These are phyloP conservation scores for Drosophila azteca DNA, from an alignment of 1,140 invertebrate genomes.

Conservation along the genomic window DNA sequence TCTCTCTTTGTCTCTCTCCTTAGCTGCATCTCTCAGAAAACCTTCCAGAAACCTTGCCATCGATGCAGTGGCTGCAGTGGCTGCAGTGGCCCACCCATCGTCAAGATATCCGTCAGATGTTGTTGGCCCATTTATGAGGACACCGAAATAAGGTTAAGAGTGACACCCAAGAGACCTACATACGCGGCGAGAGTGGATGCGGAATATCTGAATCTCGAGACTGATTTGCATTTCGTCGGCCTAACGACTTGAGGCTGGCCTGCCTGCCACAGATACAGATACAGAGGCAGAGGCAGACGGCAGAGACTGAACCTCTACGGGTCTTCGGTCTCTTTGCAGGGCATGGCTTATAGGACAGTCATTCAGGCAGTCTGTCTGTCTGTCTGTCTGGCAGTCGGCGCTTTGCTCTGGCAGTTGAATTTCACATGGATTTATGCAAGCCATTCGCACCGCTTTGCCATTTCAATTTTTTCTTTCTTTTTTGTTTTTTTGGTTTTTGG, in stretches of 20 bases:
- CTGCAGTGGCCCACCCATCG: constrained; percentile 60
- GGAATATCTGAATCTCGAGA: constrained; percentile 25
- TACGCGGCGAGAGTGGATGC: constrained; percentile 41
- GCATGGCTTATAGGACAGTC: constrained; percentile 15
- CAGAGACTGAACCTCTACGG: no score
- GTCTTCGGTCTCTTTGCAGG: constrained; percentile 4
- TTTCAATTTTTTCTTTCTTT: constrained; percentile 43
- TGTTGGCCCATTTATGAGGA: constrained; percentile 72
- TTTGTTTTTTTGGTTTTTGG: constrained; percentile 18
- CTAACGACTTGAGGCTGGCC: constrained; percentile 16
- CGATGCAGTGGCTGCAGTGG: constrained; percentile 30
- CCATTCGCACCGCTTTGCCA: constrained; percentile 74
- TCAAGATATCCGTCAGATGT: constrained; percentile 39
- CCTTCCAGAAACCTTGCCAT: background rate
- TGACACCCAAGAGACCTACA: constrained; percentile 78
- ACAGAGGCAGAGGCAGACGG: background rate
- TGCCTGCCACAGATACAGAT: constrained; percentile 1
- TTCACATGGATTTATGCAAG: constrained; percentile 79
- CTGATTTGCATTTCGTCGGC: constrained; percentile 9
- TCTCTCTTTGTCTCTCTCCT: background rate
- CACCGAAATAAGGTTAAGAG: constrained; percentile 74
- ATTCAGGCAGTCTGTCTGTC: background rate
- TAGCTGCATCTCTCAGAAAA: background rate
- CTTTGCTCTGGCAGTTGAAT: constrained; percentile 45
- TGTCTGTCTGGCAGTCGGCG: no score